phyloP scores from a whole-genome alignment of 2,113 vertebrate genomes.

The Gallinago jamesoni region DNA sequence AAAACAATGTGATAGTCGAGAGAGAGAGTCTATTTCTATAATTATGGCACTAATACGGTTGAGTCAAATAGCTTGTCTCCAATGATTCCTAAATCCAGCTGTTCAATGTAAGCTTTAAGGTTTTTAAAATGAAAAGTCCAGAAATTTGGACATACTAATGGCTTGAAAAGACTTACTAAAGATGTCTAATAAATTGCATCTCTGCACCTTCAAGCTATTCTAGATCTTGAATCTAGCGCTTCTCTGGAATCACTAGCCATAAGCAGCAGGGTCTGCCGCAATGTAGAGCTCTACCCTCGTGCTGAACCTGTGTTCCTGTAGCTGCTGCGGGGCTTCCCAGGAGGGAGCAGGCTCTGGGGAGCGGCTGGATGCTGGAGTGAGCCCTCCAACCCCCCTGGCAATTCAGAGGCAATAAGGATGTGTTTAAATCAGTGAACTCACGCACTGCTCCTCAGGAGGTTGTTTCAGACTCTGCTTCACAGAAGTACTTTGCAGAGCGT shows the following conservation, averaged over 20 bases:
- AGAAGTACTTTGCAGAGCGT: not conserved
- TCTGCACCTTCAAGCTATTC: not conserved
- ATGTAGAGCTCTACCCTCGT: not conserved
- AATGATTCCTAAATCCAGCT: not conserved
- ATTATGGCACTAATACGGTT: not conserved
- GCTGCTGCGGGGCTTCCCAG: not conserved
- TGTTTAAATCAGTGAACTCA: not conserved
- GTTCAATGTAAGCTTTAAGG: not conserved
- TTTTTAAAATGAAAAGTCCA: not conserved
- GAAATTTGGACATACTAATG: not conserved
- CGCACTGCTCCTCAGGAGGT: rapidly evolving
- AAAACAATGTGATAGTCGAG: not conserved
- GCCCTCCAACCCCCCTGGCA: not conserved
- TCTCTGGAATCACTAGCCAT: not conserved
- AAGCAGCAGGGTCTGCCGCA: not conserved
- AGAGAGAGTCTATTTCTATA: not conserved
- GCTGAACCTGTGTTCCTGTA: not conserved
- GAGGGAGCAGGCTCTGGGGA: not conserved
- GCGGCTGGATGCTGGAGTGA: not conserved
- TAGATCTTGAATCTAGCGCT: not conserved
- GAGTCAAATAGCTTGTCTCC: not conserved
- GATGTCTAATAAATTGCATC: not conserved
- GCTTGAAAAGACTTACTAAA: not conserved
- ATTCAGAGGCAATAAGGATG: not conserved
- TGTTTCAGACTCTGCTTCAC: not conserved